Evolutionary conservation across 1,140 invertebrate genomes (phyloP).

Genomic region (Sitophilus oryzae): DNA sequence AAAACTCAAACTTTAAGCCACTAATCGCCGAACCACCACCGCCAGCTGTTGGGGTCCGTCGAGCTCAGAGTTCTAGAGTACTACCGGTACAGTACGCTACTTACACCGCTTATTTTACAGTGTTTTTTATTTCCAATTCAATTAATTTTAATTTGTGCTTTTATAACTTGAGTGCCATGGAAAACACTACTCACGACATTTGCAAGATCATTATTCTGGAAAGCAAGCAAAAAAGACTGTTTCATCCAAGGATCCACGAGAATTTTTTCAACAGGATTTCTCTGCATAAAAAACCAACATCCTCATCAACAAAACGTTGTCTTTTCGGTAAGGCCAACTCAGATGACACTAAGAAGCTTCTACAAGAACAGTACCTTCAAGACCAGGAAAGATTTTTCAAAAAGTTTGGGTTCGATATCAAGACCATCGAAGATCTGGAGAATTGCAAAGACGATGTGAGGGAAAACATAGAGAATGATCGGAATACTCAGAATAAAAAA

Average conservation of each 20-base stretch:
- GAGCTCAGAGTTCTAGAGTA: no score
- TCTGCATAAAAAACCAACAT: constrained; percentile 9
- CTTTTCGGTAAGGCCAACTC: constrained; percentile 28
- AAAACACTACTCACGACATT: constrained; percentile 4
- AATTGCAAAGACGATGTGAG: constrained; percentile 12
- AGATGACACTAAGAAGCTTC: constrained; percentile 25
- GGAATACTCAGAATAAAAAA: constrained; percentile 9
- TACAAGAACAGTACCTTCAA: constrained; percentile 27
- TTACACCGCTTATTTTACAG: no score
- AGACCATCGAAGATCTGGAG: constrained; percentile 25
- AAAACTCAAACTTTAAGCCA: neutral
- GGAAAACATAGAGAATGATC: constrained; percentile 22
- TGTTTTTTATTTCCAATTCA: no score
- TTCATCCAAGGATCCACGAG: constrained; percentile 14
- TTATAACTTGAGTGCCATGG: neutral
- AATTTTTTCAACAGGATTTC: constrained; percentile 4
- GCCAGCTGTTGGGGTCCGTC: neutral
- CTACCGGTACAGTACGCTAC: no score
- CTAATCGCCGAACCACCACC: no score
- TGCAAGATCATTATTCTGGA: constrained; percentile 23
- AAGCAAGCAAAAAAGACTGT: constrained; percentile 11
- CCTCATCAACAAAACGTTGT: constrained; percentile 21
- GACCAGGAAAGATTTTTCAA: constrained; percentile 26
- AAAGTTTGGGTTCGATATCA: constrained; percentile 29
- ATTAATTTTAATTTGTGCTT: no score